These are phyloP conservation scores for Saccostrea echinata DNA, from an alignment of 1,140 invertebrate genomes.

Conservation along the genomic window DNA sequence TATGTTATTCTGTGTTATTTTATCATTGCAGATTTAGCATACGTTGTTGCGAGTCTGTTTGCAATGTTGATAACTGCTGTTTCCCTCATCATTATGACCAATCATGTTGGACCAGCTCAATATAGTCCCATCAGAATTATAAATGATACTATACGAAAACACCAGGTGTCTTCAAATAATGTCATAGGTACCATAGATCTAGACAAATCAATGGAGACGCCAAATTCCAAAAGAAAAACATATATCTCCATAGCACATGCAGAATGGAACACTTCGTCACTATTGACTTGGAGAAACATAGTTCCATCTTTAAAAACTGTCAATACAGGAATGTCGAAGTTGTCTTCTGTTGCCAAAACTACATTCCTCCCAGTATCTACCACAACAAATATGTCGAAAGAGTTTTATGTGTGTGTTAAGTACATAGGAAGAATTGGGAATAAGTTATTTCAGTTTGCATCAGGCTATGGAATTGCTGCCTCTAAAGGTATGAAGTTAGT, in stretches of 20 bases:
- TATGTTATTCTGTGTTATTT: neutral
- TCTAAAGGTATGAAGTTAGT: conserved; percentile 42
- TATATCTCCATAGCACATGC: neutral
- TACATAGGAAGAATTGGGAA: conserved; percentile 59
- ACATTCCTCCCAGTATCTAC: no score
- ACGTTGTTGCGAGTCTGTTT: no score
- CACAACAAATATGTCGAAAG: no score
- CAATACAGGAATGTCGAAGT: neutral
- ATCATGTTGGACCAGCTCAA: neutral
- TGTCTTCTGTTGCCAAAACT: no score
- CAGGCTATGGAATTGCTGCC: conserved; percentile 54
- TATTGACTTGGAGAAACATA: no score
- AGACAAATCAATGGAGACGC: neutral
- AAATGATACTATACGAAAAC: neutral
- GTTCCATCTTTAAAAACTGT: no score
- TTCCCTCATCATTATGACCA: neutral
- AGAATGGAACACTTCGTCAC: no score
- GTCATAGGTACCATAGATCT: neutral
- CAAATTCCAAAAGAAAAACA: neutral
- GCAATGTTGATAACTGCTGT: neutral
- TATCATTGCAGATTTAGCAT: neutral
- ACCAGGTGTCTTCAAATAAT: neutral
- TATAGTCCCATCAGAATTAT: neutral
- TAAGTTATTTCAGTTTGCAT: conserved; percentile 59
- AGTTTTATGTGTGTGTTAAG: conserved; percentile 27